A percentile compares a stretch with the other conserved stretches of the same genome.
phyloP scores from a whole-genome alignment of 53 echinoderm and acorn worm genomes.

The Luidia sarsii region DNA sequence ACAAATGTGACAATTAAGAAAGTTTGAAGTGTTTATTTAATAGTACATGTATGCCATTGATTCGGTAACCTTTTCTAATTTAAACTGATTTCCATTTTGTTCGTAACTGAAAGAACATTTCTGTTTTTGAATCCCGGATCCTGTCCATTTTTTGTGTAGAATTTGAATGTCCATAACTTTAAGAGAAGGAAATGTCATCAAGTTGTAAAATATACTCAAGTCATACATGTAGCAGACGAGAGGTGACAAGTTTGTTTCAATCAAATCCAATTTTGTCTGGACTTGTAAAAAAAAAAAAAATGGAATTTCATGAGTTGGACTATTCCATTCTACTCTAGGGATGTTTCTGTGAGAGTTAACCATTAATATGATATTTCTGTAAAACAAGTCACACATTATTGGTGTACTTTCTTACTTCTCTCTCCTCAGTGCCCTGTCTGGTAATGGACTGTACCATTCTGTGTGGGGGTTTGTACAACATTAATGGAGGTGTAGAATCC shows the following conservation, averaged over 20 bases:
- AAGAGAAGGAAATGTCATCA: background rate
- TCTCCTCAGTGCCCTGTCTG: constrained; percentile 46
- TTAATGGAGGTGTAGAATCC: constrained; percentile 14
- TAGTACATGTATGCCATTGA: too few relatives aligned
- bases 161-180: constrained; percentile 35
- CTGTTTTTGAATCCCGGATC: constrained; percentile 1
- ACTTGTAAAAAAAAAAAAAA: constrained; percentile 24
- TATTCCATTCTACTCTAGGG: constrained; percentile 33
- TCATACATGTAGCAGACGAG: background rate
- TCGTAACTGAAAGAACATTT: background rate
- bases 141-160: constrained; percentile 17
- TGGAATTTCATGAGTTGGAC: constrained; percentile 20
- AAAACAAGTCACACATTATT: constrained; percentile 4
- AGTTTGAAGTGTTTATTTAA: too few relatives aligned
- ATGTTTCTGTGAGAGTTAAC: constrained; percentile 49
- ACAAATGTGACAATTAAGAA: too few relatives aligned
- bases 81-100: background rate
- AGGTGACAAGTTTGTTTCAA: background rate
- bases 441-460: constrained; percentile 38
- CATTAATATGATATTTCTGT: constrained; percentile 20
- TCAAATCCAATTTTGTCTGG: constrained; percentile 39
- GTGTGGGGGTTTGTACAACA: constrained; percentile 34
- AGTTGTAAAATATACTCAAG: constrained; percentile 6
- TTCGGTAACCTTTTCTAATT: background rate
- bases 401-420: constrained; percentile 36